These are phyloP conservation scores for Physocephala rufipes DNA, from an alignment of 2,888 invertebrate genomes.

Conservation along the genomic window DNA sequence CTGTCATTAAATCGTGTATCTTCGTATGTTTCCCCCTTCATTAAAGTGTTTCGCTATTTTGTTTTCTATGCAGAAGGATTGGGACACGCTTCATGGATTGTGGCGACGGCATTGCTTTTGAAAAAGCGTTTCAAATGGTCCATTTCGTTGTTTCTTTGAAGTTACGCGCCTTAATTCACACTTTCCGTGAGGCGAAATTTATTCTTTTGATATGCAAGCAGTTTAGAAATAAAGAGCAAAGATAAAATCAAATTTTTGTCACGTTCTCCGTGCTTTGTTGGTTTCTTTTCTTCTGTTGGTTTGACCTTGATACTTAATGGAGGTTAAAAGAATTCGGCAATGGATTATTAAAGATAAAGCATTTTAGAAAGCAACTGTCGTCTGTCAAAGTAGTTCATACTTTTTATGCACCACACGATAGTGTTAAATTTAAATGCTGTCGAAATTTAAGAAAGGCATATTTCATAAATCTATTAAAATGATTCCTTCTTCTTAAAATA, in stretches of 20 bases:
- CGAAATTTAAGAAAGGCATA: neutral
- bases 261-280: conserved; percentile 56
- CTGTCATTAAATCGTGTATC: neutral
- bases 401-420: neutral
- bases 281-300: conserved; percentile 7
- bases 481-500: no score
- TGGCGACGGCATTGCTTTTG: neutral
- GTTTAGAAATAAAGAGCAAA: conserved; percentile 18
- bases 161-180: conserved; percentile 57
- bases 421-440: neutral
- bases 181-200: conserved; percentile 41
- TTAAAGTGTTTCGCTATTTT: neutral
- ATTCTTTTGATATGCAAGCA: conserved; percentile 17
- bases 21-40: neutral
- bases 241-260: conserved; percentile 53
- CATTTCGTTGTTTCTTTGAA: conserved; percentile 50
- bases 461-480: no score
- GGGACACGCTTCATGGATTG: neutral
- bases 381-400: neutral
- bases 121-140: conserved; percentile 5
- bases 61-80: neutral
- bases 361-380: conserved; percentile 19
- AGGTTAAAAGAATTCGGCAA: conserved; percentile 21
- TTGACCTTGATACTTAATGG: neutral
- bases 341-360: conserved; percentile 28